These are phyloP conservation scores for Poecilobothrus nobilitatus DNA, from an alignment of 2,888 invertebrate genomes.

Conservation along the genomic window DNA sequence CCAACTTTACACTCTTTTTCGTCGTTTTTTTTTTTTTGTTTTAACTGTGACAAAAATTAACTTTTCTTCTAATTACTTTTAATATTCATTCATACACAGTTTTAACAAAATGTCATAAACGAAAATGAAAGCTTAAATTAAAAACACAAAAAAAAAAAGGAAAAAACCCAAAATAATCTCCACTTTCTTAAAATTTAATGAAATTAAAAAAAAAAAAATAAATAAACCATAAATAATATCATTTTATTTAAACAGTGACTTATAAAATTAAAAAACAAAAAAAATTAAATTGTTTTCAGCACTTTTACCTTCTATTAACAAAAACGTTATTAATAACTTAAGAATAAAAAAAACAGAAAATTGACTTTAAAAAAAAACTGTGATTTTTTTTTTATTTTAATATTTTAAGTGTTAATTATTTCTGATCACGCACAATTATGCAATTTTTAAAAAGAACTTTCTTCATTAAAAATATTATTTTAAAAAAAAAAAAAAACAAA, in stretches of 20 bases:
- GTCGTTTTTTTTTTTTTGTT: too few species aligned
- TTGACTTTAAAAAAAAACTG: not conserved
- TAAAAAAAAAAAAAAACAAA: too few species aligned
- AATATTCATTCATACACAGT: too few species aligned
- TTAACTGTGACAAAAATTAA: too few species aligned
- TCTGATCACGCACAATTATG: slow-evolving; percentile 3
- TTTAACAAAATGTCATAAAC: not conserved
- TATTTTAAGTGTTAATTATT: slow-evolving; percentile 3
- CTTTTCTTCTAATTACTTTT: too few species aligned
- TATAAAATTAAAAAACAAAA: too few species aligned
- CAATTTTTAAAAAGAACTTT: slow-evolving; percentile 2
- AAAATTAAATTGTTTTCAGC: not conserved
- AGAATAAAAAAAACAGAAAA: not conserved
- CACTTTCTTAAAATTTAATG: not conserved
- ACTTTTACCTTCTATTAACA: not conserved
- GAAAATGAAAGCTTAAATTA: not conserved
- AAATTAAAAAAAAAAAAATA: too few species aligned
- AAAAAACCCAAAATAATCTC: not conserved
- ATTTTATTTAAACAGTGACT: too few species aligned
- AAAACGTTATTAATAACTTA: not conserved
- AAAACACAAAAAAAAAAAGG: not conserved
- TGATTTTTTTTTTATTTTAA: too few species aligned
- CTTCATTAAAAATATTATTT: not conserved
- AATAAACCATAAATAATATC: too few species aligned
- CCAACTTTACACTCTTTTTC: too few species aligned